Percentiles rank a stretch among this genome's conserved stretches.
Conservation (phyloP, 2,888 invertebrate genomes). For the Cancer borealis region DNA sequence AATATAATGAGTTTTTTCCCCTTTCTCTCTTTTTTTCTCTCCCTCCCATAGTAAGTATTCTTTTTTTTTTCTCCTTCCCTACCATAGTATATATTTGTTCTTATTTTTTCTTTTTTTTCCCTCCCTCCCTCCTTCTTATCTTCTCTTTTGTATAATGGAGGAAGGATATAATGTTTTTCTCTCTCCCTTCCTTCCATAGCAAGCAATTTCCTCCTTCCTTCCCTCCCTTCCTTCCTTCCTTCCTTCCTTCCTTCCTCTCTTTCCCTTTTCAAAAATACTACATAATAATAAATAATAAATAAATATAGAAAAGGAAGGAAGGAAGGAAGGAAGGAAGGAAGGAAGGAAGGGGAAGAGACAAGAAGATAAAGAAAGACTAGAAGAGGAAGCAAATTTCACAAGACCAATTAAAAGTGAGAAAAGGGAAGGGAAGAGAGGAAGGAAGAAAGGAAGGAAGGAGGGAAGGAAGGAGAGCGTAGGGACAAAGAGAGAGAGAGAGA, state of each 20-base stretch:
- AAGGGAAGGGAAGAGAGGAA: not conserved
- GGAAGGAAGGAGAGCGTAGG: not conserved
- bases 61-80: too few relatives aligned
- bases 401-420: not conserved
- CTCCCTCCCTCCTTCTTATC: not conserved
- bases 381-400: not conserved
- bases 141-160: too few relatives aligned
- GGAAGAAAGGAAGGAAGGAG: not conserved
- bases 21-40: not conserved
- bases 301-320: too few relatives aligned
- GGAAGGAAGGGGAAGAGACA: not conserved
- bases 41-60: too few relatives aligned
- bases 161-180: too few relatives aligned
- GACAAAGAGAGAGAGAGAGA: not conserved
- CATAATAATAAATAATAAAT: not conserved
- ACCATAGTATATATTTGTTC: too few relatives aligned
- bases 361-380: not conserved
- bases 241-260: not conserved
- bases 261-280: not conserved
- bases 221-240: too few relatives aligned
- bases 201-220: too few relatives aligned
- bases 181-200: too few relatives aligned
- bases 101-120: too few relatives aligned
- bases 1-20: not conserved
- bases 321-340: too few relatives aligned